These are phyloP conservation scores for Hucho hucho DNA, from an alignment of 2,113 vertebrate genomes.

Conservation along the genomic window DNA sequence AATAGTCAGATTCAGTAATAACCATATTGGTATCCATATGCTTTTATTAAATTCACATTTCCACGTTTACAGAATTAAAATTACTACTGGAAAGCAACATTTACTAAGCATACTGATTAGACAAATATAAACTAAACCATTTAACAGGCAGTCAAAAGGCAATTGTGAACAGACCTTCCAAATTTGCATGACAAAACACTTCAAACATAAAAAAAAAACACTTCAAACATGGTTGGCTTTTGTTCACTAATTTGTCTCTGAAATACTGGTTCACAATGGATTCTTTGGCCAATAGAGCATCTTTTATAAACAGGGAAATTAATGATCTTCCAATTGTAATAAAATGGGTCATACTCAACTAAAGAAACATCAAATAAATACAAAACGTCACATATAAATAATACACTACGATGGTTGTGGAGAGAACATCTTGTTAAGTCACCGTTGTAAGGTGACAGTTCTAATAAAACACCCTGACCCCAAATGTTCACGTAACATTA, in stretches of 20 bases:
- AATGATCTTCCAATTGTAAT: background rate
- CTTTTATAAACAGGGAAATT: conserved; percentile 26
- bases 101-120: conserved; percentile 30
- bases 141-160: conserved; percentile 42
- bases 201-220: conserved; percentile 30
- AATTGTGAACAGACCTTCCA: conserved; percentile 32
- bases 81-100: conserved; percentile 12
- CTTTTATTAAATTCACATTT: too few relatives aligned
- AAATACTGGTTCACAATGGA: conserved; percentile 15
- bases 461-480: conserved; percentile 29
- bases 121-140: conserved; percentile 62
- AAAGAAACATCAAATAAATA: conserved; percentile 56
- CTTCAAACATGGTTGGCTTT: conserved; percentile 10
- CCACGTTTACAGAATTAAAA: too few relatives aligned
- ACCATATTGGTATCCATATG: too few relatives aligned
- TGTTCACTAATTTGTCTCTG: conserved; percentile 32
- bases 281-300: conserved; percentile 40
- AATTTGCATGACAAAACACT: conserved; percentile 42
- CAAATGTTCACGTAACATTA: conserved; percentile 38
- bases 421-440: conserved; percentile 18
- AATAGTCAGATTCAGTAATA: too few relatives aligned
- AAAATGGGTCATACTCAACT: conserved; percentile 13
- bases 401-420: conserved; percentile 46
- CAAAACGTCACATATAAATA: conserved; percentile 42
- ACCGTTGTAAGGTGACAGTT: conserved; percentile 33